A percentile compares a stretch with the other conserved stretches of the same genome.
Conservation (phyloP, 2,888 invertebrate species). For the Erynnis tages region DNA sequence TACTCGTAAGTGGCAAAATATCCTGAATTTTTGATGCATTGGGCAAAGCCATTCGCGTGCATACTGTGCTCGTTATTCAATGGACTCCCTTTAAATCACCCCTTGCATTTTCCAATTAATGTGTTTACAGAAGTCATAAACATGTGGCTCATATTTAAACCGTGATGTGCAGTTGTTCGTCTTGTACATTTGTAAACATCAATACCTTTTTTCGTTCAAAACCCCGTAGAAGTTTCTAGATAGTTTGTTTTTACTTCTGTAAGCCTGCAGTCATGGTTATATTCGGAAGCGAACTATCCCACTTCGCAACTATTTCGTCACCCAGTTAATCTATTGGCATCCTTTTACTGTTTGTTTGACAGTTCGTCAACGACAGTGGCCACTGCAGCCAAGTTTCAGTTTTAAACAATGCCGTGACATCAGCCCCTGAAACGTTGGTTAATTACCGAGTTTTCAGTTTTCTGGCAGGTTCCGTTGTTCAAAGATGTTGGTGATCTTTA, state of each 20-base stretch:
- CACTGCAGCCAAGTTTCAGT: constrained; percentile 33
- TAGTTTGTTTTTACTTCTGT: background rate
- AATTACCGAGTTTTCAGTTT: constrained; percentile 21
- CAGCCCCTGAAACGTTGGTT: constrained; percentile 32
- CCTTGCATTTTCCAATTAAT: constrained; percentile 18
- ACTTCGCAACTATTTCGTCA: constrained; percentile 11
- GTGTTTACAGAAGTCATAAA: constrained; percentile 5
- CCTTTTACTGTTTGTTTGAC: constrained; percentile 26
- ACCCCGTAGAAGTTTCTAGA: no score
- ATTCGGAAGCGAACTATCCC: constrained; percentile 6
- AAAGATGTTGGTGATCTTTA: background rate
- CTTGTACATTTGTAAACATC: no score
- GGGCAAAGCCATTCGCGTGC: background rate
- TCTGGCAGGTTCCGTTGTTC: constrained; percentile 14
- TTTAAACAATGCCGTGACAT: constrained; percentile 34
- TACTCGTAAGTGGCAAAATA: background rate
- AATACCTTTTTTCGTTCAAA: no score
- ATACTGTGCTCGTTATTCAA: constrained; percentile 11
- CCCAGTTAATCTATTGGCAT: constrained; percentile 21
- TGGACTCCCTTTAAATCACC: constrained; percentile 1
- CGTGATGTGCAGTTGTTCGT: no score
- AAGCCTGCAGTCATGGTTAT: background rate
- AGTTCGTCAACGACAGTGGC: constrained; percentile 33
- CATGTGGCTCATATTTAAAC: constrained; percentile 5
- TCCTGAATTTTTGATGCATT: constrained; percentile 1